A percentile compares a stretch with the other conserved stretches of the same genome.
These are phyloP conservation scores for Rhyacophila brunnea DNA, from an alignment of 1,140 invertebrate genomes.

Conservation along the genomic window DNA sequence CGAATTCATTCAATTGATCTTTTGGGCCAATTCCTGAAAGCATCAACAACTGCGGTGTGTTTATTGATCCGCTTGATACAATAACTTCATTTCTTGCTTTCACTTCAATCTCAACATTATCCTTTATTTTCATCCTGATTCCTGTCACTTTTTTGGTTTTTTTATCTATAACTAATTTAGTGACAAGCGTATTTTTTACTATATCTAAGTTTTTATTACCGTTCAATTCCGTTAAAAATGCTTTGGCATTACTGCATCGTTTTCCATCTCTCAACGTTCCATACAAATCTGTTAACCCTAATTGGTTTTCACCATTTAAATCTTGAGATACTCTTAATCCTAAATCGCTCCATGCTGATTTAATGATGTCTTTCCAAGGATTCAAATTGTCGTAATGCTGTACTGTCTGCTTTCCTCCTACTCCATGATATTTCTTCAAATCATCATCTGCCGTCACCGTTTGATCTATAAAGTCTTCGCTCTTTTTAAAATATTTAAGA, in stretches of 20 bases:
- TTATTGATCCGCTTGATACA: constrained; percentile 56
- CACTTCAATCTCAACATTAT: constrained; percentile 38
- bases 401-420: constrained; percentile 43
- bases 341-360: constrained; percentile 50
- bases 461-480: constrained; percentile 41
- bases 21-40: constrained; percentile 50
- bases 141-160: constrained; percentile 39
- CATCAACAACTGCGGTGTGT: constrained; percentile 54
- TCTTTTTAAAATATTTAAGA: constrained; percentile 59
- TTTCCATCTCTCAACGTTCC: constrained; percentile 57
- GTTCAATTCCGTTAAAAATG: constrained; percentile 57
- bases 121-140: constrained; percentile 42
- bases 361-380: constrained; percentile 42
- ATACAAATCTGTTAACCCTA: constrained; percentile 53
- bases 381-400: constrained; percentile 38
- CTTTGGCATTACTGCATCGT: constrained; percentile 59
- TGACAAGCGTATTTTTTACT: constrained; percentile 60
- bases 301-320: constrained; percentile 51
- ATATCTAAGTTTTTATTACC: constrained; percentile 68
- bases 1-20: constrained; percentile 42
- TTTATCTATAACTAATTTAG: constrained; percentile 46
- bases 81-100: constrained; percentile 55
- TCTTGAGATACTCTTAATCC: constrained; percentile 49
- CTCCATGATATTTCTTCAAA: constrained; percentile 42
- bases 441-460: constrained; percentile 41